Conservation (phyloP, 2,888 invertebrate species). For the Octodonta nipae region DNA sequence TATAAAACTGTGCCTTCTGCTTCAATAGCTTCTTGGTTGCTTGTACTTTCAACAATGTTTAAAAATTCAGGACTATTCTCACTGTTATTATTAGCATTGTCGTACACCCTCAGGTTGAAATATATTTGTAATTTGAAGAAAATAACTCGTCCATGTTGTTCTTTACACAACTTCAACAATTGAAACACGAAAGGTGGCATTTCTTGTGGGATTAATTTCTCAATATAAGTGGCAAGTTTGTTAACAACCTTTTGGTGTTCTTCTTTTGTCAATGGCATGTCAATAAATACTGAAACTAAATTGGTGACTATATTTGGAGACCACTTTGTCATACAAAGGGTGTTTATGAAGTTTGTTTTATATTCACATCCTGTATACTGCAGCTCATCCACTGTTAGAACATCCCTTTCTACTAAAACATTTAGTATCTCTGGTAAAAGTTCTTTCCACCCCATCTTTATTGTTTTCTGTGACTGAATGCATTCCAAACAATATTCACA, state of each 20-base stretch:
- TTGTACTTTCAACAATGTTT: conserved; percentile 27
- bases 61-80: conserved; percentile 17
- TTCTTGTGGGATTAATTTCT: conserved; percentile 45
- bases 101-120: conserved; percentile 29
- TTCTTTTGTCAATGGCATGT: conserved; percentile 43
- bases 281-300: conserved; percentile 42
- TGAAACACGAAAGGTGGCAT: conserved; percentile 56
- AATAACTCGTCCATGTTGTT: conserved; percentile 29
- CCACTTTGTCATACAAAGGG: conserved; percentile 49
- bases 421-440: conserved; percentile 49
- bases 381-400: conserved; percentile 43
- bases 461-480: conserved; percentile 39
- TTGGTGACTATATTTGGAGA: conserved; percentile 45
- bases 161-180: conserved; percentile 44
- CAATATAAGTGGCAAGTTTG: conserved; percentile 47
- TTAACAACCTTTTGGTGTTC: conserved; percentile 49
- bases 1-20: conserved; percentile 49
- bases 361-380: conserved; percentile 47
- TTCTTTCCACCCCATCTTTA: conserved; percentile 49
- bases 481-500: conserved; percentile 43
- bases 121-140: conserved; percentile 30
- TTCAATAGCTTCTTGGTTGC: conserved; percentile 41
- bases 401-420: conserved; percentile 40
- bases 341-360: conserved; percentile 45
- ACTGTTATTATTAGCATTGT: conserved; percentile 14